Percentiles rank a stretch among this genome's conserved stretches.
Evolutionary conservation across 2,888 invertebrate genomes (phyloP).

Genomic region (Unio pictorum): DNA sequence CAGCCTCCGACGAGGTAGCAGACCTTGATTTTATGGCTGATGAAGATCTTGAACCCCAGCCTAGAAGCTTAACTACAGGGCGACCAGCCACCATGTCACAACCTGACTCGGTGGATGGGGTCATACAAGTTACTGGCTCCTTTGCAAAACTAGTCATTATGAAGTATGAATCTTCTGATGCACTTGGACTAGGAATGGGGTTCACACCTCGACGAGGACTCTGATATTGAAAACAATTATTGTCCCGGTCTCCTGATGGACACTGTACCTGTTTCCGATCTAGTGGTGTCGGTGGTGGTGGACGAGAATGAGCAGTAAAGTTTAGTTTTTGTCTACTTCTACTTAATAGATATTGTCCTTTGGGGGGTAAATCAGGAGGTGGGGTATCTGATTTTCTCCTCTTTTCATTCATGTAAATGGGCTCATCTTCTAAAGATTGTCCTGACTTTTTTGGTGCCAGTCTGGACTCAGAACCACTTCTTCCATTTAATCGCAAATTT

Average conservation of each 20-base stretch:
- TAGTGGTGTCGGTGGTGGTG: conserved; percentile 32
- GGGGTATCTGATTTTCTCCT: conserved; percentile 33
- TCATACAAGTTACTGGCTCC: conserved; percentile 22
- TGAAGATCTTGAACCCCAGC: conserved; percentile 17
- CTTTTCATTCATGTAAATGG: conserved; percentile 56
- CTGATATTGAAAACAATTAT: conserved; percentile 16
- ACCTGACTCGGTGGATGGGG: not conserved
- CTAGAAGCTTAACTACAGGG: conserved; percentile 32
- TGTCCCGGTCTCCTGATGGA: conserved; percentile 6
- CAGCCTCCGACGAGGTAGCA: conserved; percentile 6
- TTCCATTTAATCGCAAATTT: conserved; percentile 21
- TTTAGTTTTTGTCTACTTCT: conserved; percentile 28
- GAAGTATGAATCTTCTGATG: conserved; percentile 35
- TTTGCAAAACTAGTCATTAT: conserved; percentile 39
- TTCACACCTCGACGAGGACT: conserved; percentile 8
- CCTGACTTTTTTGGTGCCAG: too few relatives aligned
- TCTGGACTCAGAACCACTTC: conserved; percentile 24
- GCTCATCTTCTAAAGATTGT: conserved; percentile 31
- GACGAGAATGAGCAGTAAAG: conserved; percentile 18
- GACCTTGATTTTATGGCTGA: conserved; percentile 8
- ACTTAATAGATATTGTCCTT: conserved; percentile 54
- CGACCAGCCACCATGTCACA: conserved; percentile 28
- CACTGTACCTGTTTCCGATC: conserved; percentile 10
- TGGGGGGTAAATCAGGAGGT: conserved; percentile 62
- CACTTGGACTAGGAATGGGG: conserved; percentile 19